phyloP scores from a whole-genome alignment of 92 coral and sea anemone species.

The Epizoanthus illoricatus region DNA sequence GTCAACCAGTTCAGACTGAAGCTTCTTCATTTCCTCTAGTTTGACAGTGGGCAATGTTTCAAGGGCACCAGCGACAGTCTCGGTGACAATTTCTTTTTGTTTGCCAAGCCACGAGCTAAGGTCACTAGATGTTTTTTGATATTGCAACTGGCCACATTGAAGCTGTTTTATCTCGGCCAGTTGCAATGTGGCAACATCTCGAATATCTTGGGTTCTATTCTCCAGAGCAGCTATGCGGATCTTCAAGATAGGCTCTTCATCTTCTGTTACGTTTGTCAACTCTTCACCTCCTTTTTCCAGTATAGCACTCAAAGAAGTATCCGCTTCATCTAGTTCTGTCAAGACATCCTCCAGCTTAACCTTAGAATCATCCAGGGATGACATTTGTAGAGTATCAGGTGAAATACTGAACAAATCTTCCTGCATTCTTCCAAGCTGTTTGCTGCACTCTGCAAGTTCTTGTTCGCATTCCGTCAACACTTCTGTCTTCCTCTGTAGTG shows the following conservation, averaged over 20 bases:
- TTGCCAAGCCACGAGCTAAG: slow-evolving; percentile 23
- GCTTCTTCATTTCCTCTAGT: slow-evolving; percentile 2
- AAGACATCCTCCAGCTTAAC: slow-evolving; percentile 30
- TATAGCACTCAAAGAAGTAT: slow-evolving; percentile 32
- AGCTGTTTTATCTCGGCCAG: slow-evolving; percentile 35
- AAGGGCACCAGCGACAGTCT: slow-evolving; percentile 13
- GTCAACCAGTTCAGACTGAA: slow-evolving; percentile 19
- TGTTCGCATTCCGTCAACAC: slow-evolving; percentile 51
- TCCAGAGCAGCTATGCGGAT: slow-evolving; percentile 38
- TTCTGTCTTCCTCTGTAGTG: slow-evolving; percentile 51
- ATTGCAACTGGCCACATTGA: slow-evolving; percentile 3
- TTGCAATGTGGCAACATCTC: slow-evolving; percentile 27
- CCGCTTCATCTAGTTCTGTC: slow-evolving; percentile 32
- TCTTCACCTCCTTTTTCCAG: slow-evolving; percentile 38
- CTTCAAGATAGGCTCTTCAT: slow-evolving; percentile 38
- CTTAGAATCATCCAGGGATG: slow-evolving; percentile 37
- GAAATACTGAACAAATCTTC: slow-evolving; percentile 43
- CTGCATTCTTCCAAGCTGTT: slow-evolving; percentile 57
- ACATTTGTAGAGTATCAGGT: slow-evolving; percentile 23
- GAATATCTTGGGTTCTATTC: slow-evolving; percentile 23
- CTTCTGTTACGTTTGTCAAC: slow-evolving; percentile 17
- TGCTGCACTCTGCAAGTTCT: slow-evolving; percentile 45
- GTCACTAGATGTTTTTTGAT: neutral
- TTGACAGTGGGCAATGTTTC: slow-evolving; percentile 21
- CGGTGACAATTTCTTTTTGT: slow-evolving; percentile 10